Base-by-base conservation (phyloP, 1,140 invertebrate species). In the Episyrphus balteatus region DNA sequence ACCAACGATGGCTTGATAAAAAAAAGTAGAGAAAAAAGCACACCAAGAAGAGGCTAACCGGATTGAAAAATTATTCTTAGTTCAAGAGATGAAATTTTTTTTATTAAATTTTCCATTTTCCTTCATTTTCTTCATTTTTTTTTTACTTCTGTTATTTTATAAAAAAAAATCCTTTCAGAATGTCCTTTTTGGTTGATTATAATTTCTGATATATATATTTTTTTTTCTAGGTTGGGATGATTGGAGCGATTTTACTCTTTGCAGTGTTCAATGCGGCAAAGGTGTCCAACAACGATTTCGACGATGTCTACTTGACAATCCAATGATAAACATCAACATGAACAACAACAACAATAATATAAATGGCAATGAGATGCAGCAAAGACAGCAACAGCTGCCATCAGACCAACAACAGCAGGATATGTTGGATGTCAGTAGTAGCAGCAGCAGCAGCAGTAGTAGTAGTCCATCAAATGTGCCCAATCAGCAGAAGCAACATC, bases 221-320 rank as follows among this genome's bases (percentile, higher is more conserved):
- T 36, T 36, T n/a, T 12, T 36, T 26, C 33, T 46, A 67, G 63
- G 63, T 44, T 78, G 75, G 75, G 69, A 70, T 43, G 67, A 73
- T 49, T 78, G 76, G 76, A 76, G 71, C 36, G 66, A 73, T 46
- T 79, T 76, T 70, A 75, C 75, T 39, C 58, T 71, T 19, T 79
- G 77, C 55, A 78, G 74, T 47, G 76, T 77, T 26, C 74, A 70
- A 38, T 79, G 77, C 46, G 77, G 77, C 12, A 74, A 71, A 59
- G 77, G 76, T n/a, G 64, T 74, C 6, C 67, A 75, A 53, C 77
- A 76, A 46, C 62, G 76, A 38, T 77, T 73, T 68, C 64, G 76
- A 8, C 70, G 75, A 49, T 78, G 76, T 52, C 49, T 73, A 19
- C 53, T 57, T 12, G 68, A 72, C 53, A 66, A 66, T 55, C 60